phyloP scores from a whole-genome alignment of 2,888 invertebrate species.

The Trachelus iudaicus region DNA sequence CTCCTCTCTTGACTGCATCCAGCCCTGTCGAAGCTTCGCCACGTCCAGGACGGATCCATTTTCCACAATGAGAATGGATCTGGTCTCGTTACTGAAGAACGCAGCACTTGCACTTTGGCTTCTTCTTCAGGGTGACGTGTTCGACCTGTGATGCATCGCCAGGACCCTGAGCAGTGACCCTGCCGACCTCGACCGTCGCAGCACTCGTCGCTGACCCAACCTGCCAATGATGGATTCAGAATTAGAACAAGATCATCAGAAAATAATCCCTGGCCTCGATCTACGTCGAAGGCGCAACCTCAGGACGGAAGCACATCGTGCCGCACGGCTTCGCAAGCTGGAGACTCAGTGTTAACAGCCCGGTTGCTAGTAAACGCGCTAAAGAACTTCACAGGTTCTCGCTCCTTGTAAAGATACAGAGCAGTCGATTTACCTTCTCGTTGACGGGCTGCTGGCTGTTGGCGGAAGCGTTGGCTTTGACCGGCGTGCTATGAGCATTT shows the following conservation, averaged over 20 bases:
- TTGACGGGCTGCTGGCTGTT: constrained; percentile 54
- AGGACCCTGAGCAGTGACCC: constrained; percentile 79
- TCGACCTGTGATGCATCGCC: constrained; percentile 82
- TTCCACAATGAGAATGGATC: no score
- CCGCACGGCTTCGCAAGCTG: no score
- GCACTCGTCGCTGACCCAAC: constrained; percentile 58
- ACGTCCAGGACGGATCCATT: no score
- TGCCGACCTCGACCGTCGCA: constrained; percentile 76
- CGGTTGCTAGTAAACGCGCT: no score
- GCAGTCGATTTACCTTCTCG: constrained; percentile 52
- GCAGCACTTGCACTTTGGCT: constrained; percentile 95
- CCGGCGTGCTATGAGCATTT: constrained; percentile 59
- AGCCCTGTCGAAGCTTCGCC: no score
- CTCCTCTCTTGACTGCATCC: background rate
- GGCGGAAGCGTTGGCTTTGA: constrained; percentile 43
- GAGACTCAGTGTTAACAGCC: no score
- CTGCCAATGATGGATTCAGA: constrained; percentile 25
- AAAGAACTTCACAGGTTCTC: no score
- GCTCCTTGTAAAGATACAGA: no score
- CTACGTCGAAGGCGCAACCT: no score
- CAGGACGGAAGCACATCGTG: no score
- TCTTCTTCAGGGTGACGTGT: constrained; percentile 93
- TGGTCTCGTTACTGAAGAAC: constrained; percentile 80
- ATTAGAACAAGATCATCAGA: no score
- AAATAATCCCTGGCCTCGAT: no score